A percentile compares a stretch with the other conserved stretches of the same genome.
phyloP scores from a whole-genome alignment of 2,888 invertebrate genomes.

The Nephrotoma appendiculata region DNA sequence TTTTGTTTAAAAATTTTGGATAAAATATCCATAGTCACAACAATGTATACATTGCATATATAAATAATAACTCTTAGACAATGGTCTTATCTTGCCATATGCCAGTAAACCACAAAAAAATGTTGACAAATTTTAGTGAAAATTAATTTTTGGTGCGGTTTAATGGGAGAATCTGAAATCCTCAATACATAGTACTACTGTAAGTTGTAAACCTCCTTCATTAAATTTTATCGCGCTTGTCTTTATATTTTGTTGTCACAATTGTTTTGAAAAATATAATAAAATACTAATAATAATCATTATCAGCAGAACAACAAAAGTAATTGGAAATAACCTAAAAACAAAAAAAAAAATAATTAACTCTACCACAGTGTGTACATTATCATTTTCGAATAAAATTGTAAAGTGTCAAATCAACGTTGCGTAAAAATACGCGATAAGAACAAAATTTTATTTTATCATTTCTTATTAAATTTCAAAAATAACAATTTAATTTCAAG shows the following conservation, averaged over 20 bases:
- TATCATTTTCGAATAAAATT: neutral
- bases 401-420: slow-evolving; percentile 7
- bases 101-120: too few relatives aligned
- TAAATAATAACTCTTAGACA: neutral
- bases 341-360: neutral
- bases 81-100: neutral
- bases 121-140: too few relatives aligned
- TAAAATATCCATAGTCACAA: neutral
- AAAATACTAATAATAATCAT: neutral
- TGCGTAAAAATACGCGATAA: slow-evolving; percentile 6
- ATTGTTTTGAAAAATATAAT: neutral
- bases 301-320: neutral
- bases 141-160: neutral
- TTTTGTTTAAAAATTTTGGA: neutral
- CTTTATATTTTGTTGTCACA: neutral
- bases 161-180: neutral
- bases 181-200: neutral
- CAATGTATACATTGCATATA: neutral
- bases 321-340: neutral
- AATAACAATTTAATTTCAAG: neutral
- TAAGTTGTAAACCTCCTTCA: neutral
- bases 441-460: neutral
- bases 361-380: neutral
- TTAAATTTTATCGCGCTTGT: neutral
- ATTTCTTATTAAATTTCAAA: neutral